A percentile compares a stretch with the other conserved stretches of the same genome.
These are phyloP conservation scores for Ataeniobius toweri DNA, from an alignment of 2,797 vertebrate species.

Conservation along the genomic window DNA sequence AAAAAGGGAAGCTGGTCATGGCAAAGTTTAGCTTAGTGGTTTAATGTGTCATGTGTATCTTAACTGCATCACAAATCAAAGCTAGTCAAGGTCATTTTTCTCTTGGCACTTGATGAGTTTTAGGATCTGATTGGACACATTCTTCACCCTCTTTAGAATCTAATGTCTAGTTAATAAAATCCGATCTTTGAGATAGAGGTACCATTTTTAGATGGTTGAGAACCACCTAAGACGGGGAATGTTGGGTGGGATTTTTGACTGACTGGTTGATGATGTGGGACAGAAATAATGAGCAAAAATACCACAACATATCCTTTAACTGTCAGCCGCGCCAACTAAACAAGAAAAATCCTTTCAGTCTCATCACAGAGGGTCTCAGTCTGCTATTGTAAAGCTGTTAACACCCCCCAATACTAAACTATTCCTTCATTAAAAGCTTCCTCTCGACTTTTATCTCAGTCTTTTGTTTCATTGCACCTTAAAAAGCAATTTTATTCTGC, in stretches of 20 bases:
- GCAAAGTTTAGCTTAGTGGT: neutral
- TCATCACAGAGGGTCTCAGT: neutral
- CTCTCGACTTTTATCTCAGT: neutral
- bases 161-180: too few relatives aligned
- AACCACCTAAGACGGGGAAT: too few relatives aligned
- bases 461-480: neutral
- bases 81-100: too few relatives aligned
- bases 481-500: neutral
- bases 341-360: neutral
- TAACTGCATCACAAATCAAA: too few relatives aligned
- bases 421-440: neutral
- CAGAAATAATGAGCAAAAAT: neutral
- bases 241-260: too few relatives aligned
- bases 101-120: too few relatives aligned
- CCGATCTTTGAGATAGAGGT: too few relatives aligned
- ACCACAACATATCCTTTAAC: neutral
- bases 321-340: neutral
- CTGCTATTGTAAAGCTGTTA: neutral
- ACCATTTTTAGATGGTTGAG: too few relatives aligned
- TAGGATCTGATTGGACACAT: too few relatives aligned
- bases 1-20: neutral
- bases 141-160: too few relatives aligned
- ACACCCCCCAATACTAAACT: neutral
- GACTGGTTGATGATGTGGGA: too few relatives aligned
- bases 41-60: too few relatives aligned